Evolutionary conservation across 2,113 vertebrate genomes (phyloP).

Genomic region (Bufo bufo): DNA sequence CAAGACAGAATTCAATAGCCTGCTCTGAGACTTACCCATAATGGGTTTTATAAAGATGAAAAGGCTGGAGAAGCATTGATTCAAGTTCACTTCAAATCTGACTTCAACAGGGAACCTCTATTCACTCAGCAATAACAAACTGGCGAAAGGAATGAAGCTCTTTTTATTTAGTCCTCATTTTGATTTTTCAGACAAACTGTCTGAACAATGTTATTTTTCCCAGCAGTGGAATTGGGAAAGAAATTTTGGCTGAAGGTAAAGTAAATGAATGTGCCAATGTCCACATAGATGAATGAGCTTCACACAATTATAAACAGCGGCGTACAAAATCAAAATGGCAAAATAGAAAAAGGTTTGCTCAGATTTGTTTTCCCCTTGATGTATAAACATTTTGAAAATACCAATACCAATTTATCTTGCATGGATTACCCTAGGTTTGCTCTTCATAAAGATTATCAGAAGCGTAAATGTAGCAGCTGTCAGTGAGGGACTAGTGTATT

Average conservation of each 20-base stretch:
- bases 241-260: conserved; percentile 42
- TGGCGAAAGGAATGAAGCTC: conserved; percentile 37
- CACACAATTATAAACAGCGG: conserved; percentile 36
- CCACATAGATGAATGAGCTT: conserved; percentile 37
- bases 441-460: conserved; percentile 16
- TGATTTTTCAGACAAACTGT: conserved; percentile 53
- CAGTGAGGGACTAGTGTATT: conserved; percentile 3
- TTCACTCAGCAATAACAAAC: conserved; percentile 46
- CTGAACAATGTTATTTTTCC: background rate
- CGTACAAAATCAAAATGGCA: conserved; percentile 38
- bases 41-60: conserved; percentile 57
- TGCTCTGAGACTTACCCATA: conserved; percentile 50
- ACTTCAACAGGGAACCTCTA: conserved; percentile 55
- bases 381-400: conserved; percentile 33
- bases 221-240: conserved; percentile 42
- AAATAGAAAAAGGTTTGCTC: conserved; percentile 30
- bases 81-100: conserved; percentile 56
- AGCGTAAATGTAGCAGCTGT: conserved; percentile 33
- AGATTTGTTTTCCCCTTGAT: conserved; percentile 33
- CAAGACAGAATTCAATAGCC: conserved; percentile 56
- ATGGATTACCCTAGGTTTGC: background rate
- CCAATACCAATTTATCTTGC: conserved; percentile 30
- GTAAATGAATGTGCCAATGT: conserved; percentile 41
- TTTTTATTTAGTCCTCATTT: conserved; percentile 55
- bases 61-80: conserved; percentile 57